Base-by-base conservation (phyloP, 1,140 invertebrate species). In the Odontomachus brunneus region DNA sequence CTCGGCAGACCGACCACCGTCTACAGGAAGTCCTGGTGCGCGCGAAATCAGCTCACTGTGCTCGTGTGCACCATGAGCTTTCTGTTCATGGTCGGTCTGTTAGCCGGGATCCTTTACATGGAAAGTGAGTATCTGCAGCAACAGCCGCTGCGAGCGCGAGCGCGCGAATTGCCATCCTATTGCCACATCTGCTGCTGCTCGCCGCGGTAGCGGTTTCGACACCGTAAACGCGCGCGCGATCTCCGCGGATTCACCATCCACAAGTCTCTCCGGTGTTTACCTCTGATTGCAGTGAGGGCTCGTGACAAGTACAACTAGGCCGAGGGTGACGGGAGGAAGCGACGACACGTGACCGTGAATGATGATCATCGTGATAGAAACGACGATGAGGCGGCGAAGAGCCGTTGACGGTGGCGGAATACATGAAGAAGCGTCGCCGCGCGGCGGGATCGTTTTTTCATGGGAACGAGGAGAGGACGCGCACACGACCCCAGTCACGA, bases 31-130 rank as follows among this genome's bases (percentile, higher is more conserved):
- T 96, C 96, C 85, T 96, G 96, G 91, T 97, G 97, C 92, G 95
- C 96, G 87, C 96, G 96, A 72, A 96, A 97, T 88, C 96, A 97
- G 91, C 95, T 97, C 69, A 97, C 97, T 29, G 96, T 97, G 22
- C 95, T 97, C 33, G 96, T 97, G 65, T 95, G 97, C 88, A 96
- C 96, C 53, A 97, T 97, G 96, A 97, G 96, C 74, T 95, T 96
- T 76, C 93, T 97, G 53, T 97, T 97, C 90, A 96, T 97, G 83
- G 94, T 97, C 84, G 97, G 97, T 82, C 96, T 97, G 86, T 93
- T 97, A 53, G 95, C 95, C 14, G 97, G 96, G 84, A 96, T 97
- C 69, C 93, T 95, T 75, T 95, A 93, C 75, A 94, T 95, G 91
- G 94, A 95, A 86, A 93, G 95, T 95, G 86, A 95, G 94, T 93